Evolutionary conservation across 64 coral and sea anemone species (phyloP).

Genomic region (Dendronephthya gigantea): DNA sequence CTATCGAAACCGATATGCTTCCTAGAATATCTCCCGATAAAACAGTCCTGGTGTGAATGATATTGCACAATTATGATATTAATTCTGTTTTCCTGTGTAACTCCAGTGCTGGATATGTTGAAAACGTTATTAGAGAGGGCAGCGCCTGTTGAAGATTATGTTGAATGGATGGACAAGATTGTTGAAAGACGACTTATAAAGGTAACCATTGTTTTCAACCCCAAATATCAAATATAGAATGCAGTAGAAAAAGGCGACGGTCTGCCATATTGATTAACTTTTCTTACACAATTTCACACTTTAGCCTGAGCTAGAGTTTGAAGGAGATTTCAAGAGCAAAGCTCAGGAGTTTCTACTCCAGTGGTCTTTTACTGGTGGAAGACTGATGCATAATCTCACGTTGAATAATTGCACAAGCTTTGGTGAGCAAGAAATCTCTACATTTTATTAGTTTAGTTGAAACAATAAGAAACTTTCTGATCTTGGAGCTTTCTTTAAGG

Average conservation of each 20-base stretch:
- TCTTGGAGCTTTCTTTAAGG: not conserved
- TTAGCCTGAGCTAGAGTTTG: constrained; percentile 62
- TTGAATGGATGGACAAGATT: constrained; percentile 78
- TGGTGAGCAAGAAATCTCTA: constrained; percentile 50
- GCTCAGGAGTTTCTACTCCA: constrained; percentile 92
- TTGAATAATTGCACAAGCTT: constrained; percentile 75
- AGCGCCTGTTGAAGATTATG: constrained; percentile 69
- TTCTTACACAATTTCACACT: constrained; percentile 8
- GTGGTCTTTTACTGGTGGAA: constrained; percentile 89
- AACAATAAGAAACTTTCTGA: not conserved
- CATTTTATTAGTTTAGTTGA: no score
- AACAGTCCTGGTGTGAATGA: no score
- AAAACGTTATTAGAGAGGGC: constrained; percentile 51
- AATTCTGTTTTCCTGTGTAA: not conserved
- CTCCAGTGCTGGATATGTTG: constrained; percentile 69
- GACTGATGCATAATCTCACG: constrained; percentile 89
- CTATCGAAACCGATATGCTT: no score
- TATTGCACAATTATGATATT: no score
- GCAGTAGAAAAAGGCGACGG: not conserved
- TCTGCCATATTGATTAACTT: not conserved
- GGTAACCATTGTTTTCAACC: not conserved
- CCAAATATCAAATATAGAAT: no score
- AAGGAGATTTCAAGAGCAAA: constrained; percentile 69
- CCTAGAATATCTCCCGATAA: no score
- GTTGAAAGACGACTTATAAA: constrained; percentile 76